These are phyloP conservation scores for Canis aureus DNA, from an alignment of 2,113 vertebrate species.

Conservation along the genomic window DNA sequence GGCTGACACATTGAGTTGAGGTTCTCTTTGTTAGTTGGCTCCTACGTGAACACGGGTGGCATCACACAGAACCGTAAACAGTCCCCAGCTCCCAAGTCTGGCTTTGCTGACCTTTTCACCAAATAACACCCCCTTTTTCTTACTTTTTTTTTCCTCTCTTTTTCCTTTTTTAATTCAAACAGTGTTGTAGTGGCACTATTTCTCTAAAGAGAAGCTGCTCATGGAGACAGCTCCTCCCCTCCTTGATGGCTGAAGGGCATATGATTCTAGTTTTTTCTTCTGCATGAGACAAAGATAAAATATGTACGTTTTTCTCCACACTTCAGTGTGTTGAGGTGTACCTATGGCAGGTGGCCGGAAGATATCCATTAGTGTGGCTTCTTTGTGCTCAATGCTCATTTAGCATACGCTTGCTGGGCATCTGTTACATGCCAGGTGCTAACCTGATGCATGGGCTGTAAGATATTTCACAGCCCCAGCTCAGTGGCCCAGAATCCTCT, in stretches of 20 bases:
- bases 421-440: accelerated
- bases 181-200: accelerated
- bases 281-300: not conserved
- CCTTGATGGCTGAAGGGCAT: too few relatives aligned
- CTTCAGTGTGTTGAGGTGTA: too few relatives aligned
- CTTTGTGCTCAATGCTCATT: not conserved
- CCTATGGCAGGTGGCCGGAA: accelerated
- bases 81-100: not conserved
- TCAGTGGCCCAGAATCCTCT: not conserved
- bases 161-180: not conserved
- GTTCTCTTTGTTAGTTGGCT: not conserved
- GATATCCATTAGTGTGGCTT: accelerated
- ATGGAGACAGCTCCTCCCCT: not conserved
- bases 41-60: not conserved
- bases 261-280: not conserved
- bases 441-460: not conserved
- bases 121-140: too few relatives aligned
- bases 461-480: not conserved
- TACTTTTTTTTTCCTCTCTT: not conserved
- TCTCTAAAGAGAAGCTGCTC: not conserved
- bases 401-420: accelerated
- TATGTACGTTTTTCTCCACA: accelerated
- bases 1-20: not conserved
- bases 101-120: not conserved
- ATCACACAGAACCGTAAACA: not conserved